These are phyloP conservation scores for Resseliella maxima DNA, from an alignment of 2,888 invertebrate genomes.

Conservation along the genomic window DNA sequence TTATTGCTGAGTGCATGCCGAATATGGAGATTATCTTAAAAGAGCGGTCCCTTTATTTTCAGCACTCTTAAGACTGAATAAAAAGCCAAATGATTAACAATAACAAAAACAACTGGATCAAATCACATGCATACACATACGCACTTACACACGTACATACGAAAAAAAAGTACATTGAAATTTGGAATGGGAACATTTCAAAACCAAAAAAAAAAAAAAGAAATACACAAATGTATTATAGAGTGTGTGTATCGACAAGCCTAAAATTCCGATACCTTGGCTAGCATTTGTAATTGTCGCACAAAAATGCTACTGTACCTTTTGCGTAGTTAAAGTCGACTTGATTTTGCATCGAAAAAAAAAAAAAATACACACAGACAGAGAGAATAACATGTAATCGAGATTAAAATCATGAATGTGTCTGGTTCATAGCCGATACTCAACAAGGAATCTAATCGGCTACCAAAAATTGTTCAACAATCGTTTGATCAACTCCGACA, in stretches of 20 bases:
- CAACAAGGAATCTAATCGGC: not conserved
- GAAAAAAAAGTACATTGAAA: too few relatives aligned
- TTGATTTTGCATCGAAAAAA: not conserved
- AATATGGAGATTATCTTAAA: conserved; percentile 43
- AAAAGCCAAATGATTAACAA: conserved; percentile 42
- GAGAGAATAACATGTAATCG: too few relatives aligned
- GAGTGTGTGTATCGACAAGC: not conserved
- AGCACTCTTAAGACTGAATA: conserved; percentile 6
- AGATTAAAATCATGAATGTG: conserved; percentile 38
- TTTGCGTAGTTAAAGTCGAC: not conserved
- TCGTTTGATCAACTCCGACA: conserved; percentile 22
- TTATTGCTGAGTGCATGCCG: not conserved
- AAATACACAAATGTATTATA: not conserved
- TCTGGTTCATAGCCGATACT: not conserved
- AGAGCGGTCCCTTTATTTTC: conserved; percentile 12
- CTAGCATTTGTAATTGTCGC: conserved; percentile 6
- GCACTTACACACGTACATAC: too few relatives aligned
- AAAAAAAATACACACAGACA: too few relatives aligned
- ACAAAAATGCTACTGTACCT: not conserved
- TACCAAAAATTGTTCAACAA: not conserved
- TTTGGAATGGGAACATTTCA: not conserved
- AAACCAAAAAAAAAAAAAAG: too few relatives aligned
- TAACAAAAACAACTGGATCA: conserved; percentile 48
- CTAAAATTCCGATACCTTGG: not conserved
- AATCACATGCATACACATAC: not conserved